Percentiles rank a stretch among this genome's conserved stretches.
Evolutionary conservation across 2,113 vertebrate genomes (phyloP).

Genomic region (Oenanthe oenanthe): DNA sequence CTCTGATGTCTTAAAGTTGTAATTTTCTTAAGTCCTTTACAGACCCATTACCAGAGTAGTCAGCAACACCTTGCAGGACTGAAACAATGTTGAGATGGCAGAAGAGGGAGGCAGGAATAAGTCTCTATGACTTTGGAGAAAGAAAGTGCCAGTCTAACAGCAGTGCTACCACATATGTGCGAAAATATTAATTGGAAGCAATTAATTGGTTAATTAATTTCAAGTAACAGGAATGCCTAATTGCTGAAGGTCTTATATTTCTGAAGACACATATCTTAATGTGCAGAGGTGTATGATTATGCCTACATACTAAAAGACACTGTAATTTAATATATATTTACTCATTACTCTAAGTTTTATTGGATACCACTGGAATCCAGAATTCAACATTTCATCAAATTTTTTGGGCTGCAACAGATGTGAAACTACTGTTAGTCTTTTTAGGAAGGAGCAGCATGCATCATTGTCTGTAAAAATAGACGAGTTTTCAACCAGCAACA

Average conservation of each 20-base stretch:
- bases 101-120: neutral
- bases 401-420: neutral
- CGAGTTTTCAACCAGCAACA: neutral
- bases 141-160: neutral
- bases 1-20: neutral
- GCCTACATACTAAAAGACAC: neutral
- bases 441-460: neutral
- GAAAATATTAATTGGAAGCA: constrained; percentile 3
- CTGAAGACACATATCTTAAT: neutral
- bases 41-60: neutral
- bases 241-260: neutral
- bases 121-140: neutral
- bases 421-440: neutral
- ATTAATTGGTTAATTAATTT: constrained; percentile 2
- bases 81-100: neutral
- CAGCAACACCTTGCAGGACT: neutral
- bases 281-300: neutral
- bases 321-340: neutral
- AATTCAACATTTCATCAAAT: neutral
- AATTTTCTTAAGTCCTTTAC: neutral
- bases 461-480: neutral
- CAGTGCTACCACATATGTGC: neutral
- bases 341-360: neutral
- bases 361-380: neutral
- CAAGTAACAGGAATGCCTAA: neutral